These are phyloP conservation scores for Drosophila sordidapex DNA, from an alignment of 2,888 invertebrate genomes.

Conservation along the genomic window DNA sequence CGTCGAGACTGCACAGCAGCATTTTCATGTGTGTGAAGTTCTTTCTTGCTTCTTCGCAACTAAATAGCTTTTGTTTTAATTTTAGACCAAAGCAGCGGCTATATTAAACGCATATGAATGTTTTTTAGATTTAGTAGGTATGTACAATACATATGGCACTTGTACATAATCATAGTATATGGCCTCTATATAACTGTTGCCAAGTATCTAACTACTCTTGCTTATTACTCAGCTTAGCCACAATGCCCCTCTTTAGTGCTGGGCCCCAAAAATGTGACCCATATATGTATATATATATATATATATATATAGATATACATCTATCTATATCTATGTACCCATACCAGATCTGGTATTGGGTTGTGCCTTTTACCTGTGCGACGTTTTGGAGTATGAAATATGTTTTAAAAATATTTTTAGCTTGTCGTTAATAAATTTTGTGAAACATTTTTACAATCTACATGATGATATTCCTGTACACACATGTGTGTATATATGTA, in stretches of 20 bases:
- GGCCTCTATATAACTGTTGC: constrained; percentile 17
- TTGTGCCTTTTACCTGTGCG: constrained; percentile 38
- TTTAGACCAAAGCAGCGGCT: constrained; percentile 79
- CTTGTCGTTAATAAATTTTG: constrained; percentile 70
- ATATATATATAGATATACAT: not conserved
- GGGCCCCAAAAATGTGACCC: constrained; percentile 46
- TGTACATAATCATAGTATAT: constrained; percentile 27
- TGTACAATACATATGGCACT: constrained; percentile 16
- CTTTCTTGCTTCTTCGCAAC: constrained; percentile 78
- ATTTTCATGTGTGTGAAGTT: constrained; percentile 77
- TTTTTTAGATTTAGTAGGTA: constrained; percentile 75
- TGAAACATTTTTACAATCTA: constrained; percentile 60
- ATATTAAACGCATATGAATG: constrained; percentile 81
- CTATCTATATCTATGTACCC: not conserved
- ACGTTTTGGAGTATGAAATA: constrained; percentile 60
- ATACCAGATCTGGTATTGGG: constrained; percentile 22
- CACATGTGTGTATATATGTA: constrained; percentile 7
- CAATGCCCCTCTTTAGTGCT: constrained; percentile 32
- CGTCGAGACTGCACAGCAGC: constrained; percentile 35
- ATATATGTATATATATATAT: constrained; percentile 30
- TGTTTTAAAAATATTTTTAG: constrained; percentile 69
- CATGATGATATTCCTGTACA: constrained; percentile 3
- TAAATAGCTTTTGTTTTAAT: constrained; percentile 83
- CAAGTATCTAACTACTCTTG: constrained; percentile 20
- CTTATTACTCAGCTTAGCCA: constrained; percentile 25